Percentiles rank a stretch among this genome's conserved stretches.
Evolutionary conservation across 2,113 vertebrate species (phyloP).

Genomic region (Cochlearius cochlearius): DNA sequence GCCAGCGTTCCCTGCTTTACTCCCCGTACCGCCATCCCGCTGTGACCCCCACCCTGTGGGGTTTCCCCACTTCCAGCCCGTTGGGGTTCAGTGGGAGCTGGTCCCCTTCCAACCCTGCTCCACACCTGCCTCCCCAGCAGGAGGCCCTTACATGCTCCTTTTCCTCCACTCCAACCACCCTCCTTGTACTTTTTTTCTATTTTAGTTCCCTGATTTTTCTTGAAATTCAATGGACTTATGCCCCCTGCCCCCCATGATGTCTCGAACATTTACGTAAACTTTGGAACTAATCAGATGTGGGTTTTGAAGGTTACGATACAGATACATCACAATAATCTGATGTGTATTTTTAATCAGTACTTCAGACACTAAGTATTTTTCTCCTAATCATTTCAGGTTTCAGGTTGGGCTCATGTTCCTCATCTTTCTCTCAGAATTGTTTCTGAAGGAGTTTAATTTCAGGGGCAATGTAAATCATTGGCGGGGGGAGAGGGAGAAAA

Average conservation of each 20-base stretch:
- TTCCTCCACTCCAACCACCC: not conserved
- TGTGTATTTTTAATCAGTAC: not conserved
- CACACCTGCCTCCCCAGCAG: not conserved
- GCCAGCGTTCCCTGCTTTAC: not conserved
- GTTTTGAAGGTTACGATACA: not conserved
- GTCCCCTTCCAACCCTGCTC: not conserved
- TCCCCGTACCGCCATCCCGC: not conserved
- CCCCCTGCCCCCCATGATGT: not conserved
- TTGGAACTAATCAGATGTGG: not conserved
- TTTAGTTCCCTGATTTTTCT: not conserved
- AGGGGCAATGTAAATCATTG: not conserved
- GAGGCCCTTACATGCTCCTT: not conserved
- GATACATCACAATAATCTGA: not conserved
- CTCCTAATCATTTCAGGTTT: not conserved
- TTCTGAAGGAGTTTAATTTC: not conserved
- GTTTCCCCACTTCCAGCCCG: not conserved
- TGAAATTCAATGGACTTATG: not conserved
- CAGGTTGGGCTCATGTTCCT: not conserved
- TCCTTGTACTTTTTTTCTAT: not conserved
- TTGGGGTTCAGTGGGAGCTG: not conserved
- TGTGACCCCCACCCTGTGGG: not conserved
- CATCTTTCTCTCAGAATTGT: not conserved
- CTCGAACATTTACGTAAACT: fast-evolving
- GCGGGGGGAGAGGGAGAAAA: not conserved
- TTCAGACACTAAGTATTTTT: not conserved